These are phyloP conservation scores for Neoaliturus tenellus DNA, from an alignment of 2,888 invertebrate species.

Conservation along the genomic window DNA sequence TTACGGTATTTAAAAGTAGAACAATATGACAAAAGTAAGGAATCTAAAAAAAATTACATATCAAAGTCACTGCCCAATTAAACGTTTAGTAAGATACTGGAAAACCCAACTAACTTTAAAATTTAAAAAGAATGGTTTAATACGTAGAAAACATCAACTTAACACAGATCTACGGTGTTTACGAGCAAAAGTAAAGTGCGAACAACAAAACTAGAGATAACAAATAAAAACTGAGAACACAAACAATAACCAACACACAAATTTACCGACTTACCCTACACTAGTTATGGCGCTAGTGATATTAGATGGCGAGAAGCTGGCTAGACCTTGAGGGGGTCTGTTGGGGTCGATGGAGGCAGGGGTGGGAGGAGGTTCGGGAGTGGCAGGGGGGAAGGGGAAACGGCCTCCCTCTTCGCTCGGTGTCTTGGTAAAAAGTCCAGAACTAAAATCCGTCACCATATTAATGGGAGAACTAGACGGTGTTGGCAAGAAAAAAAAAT, in stretches of 20 bases:
- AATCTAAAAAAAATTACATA: too few relatives aligned
- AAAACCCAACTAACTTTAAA: too few relatives aligned
- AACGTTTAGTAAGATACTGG: too few relatives aligned
- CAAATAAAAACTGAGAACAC: constrained; percentile 20
- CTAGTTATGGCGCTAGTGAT: constrained; percentile 66
- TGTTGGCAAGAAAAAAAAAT: not conserved
- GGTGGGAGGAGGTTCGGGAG: constrained; percentile 78
- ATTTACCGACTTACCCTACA: constrained; percentile 68
- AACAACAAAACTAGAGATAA: not conserved
- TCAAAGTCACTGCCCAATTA: too few relatives aligned
- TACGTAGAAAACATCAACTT: not conserved
- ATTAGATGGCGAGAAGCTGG: constrained; percentile 67
- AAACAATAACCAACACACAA: constrained; percentile 49
- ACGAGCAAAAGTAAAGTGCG: constrained; percentile 12
- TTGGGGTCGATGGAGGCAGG: constrained; percentile 74
- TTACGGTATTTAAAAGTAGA: too few relatives aligned
- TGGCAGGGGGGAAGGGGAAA: constrained; percentile 76
- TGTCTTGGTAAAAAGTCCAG: constrained; percentile 94
- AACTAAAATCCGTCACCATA: constrained; percentile 96
- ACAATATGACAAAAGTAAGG: too few relatives aligned
- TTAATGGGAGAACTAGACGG: constrained; percentile 89
- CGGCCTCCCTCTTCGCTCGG: constrained; percentile 92
- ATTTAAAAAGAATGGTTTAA: too few relatives aligned
- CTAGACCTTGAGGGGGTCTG: constrained; percentile 63
- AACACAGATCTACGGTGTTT: constrained; percentile 36